Evolutionary conservation across 2,797 vertebrate species (phyloP), one percentile per base, ranked within the genome.

Genomic region (Hybognathus amarus): DNA sequence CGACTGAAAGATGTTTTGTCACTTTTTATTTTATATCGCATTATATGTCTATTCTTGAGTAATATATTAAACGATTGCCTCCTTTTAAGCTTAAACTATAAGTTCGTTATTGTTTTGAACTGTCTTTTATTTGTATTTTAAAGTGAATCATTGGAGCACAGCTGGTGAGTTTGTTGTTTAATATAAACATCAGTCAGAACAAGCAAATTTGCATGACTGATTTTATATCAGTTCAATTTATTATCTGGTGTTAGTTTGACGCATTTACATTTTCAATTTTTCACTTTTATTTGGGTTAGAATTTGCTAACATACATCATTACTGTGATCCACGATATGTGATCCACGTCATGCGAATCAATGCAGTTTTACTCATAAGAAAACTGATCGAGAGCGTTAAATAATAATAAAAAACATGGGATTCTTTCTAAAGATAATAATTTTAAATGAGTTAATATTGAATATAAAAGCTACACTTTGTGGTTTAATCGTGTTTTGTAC

Each of bases 131-230:
- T 20, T 17, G 38, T 17, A n/a, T 63, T 78, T 83, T 71, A 27
- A 70, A 61, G 20, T 9, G 36, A 33, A 24, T 42, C 63, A 30
- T 69, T 30, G 64, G 71, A 52, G 61, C 36, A 56, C 27, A 42
- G 63, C 38, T 70, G 74, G 82, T 83, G 40, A 83, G 82, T 83
- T 59, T 83, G 52, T 69, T 77, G 17, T 77, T 64, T 10, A 59
- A 6, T 38, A 70, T 81, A n/a, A n/a, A n/a, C n/a, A 2, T 73
- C 11, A 12, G 22, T 22, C 22, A 42, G 27, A 45, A 30, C 20
- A 66, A 22, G 0, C 52, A 0, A 6, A 38, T 63, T 52, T 17
- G 6, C n/a, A 18, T 18, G 10, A 13, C 5, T 63, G 2, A 1
- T 20, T 36, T 15, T 67, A 20, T 33, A 36, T 11, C 24, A 33